Evolutionary conservation across 2,113 vertebrate genomes (phyloP), one percentile per base, ranked within the genome.

Genomic region (Nestor notabilis): DNA sequence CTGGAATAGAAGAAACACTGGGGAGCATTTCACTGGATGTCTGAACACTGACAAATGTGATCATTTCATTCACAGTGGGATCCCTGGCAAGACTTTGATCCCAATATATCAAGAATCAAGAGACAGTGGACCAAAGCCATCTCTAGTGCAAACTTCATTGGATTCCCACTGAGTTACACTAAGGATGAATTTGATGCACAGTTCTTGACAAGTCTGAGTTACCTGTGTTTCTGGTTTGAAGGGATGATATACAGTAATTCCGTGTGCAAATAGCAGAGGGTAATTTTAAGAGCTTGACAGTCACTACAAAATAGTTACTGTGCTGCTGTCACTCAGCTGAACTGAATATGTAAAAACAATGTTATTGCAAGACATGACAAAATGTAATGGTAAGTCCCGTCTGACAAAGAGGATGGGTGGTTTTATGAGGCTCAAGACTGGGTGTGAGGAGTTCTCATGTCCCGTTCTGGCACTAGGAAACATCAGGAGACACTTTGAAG

Each of bases 41-140:
- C 90, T 95, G 78, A 92, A 58, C 85, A 52, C 56, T 95, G 93
- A 93, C 53, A 95, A 96, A 96, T 86, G 71, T 85, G 88, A 28
- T 46, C 75, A 83, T 93, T 95, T 90, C 75, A 17, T 39, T 27
- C 90, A 24, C 90, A 96, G 93, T 75, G 46, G 93, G 93, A 14
- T 86, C 50, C 78, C 82, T 90, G 90, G 82, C 63, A 75, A 71
- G 88, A 83, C 72, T 93, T 74, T 94, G 96, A 94, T 96, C 90
- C 88, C 71, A 93, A 55, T 87, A 9, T 56, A 68, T 87, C 76
- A 86, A 72, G 72, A 94, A 69, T 64, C 79, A 78, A 46, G 88
- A 86, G 66, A 83, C 47, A 80, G 49, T 28, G 64, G 76, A 86
- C 88, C 55, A 75, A 88, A 90, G 71, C 92, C 68, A 60, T 75